Percentiles rank a stretch among this genome's conserved stretches.
Conservation (phyloP, 2,797 vertebrate genomes). For the Galago senegalensis region DNA sequence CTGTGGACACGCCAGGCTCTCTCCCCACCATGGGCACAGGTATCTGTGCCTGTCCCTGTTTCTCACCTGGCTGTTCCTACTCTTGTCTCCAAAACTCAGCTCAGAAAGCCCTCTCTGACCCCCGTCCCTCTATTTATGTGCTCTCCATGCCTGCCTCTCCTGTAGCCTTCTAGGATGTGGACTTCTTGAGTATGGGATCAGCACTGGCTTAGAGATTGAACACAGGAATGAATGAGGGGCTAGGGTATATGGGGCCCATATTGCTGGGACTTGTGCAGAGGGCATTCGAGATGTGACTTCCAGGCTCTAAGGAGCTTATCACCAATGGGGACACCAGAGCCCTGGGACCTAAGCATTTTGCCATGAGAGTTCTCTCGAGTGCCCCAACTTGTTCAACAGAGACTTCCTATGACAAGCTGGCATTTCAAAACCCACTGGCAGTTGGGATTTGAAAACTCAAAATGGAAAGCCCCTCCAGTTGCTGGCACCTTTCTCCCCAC, state of each 20-base stretch:
- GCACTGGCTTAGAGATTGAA: neutral
- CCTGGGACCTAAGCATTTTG: neutral
- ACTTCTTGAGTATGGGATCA: neutral
- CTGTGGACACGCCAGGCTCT: neutral
- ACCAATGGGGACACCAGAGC: neutral
- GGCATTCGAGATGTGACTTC: fast-evolving
- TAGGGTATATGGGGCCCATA: neutral
- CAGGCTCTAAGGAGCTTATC: neutral
- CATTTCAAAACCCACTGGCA: neutral
- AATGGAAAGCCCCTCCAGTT: neutral
- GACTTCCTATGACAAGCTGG: neutral
- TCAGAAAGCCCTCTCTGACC: neutral
- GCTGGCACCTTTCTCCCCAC: neutral
- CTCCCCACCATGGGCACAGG: fast-evolving
- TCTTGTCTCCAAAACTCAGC: neutral
- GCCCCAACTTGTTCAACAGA: neutral
- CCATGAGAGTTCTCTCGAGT: neutral
- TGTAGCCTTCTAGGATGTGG: neutral
- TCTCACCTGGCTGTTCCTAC: neutral
- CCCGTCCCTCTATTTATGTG: neutral
- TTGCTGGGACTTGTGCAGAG: fast-evolving
- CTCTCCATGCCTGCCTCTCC: neutral
- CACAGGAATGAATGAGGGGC: neutral
- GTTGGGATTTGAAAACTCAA: neutral
- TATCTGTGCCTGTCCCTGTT: neutral